A percentile compares a stretch with the other conserved stretches of the same genome.
Conservation (phyloP, 2,888 invertebrate genomes). For the Maniola hyperantus region DNA sequence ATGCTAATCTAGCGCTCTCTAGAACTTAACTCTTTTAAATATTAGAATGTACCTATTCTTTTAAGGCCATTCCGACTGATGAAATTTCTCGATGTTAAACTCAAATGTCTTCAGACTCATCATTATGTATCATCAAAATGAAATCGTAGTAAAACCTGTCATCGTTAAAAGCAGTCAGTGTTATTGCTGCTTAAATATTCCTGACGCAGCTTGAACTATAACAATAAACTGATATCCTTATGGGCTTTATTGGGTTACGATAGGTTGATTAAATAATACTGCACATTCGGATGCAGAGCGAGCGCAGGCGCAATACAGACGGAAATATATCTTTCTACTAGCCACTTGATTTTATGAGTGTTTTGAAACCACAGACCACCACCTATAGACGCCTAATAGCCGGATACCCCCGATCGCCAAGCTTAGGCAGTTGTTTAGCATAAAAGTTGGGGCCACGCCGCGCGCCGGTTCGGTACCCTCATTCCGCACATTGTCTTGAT, state of each 20-base stretch:
- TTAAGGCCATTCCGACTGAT: too few relatives aligned
- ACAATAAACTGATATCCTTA: constrained; percentile 34
- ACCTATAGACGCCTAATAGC: too few relatives aligned
- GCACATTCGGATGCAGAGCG: constrained; percentile 29
- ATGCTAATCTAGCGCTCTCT: too few relatives aligned
- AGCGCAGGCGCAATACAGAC: constrained; percentile 13
- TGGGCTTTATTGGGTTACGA: constrained; percentile 25
- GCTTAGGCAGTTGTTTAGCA: too few relatives aligned
- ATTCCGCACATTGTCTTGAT: too few relatives aligned
- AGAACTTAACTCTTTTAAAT: too few relatives aligned
- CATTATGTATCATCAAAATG: not conserved
- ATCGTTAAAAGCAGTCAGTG: not conserved
- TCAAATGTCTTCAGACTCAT: not conserved
- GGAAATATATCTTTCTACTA: constrained; percentile 10
- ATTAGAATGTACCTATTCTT: too few relatives aligned
- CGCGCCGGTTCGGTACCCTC: too few relatives aligned
- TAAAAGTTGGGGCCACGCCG: too few relatives aligned
- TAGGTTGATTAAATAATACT: constrained; percentile 32
- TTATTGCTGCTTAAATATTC: constrained; percentile 23
- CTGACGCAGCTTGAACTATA: constrained; percentile 25
- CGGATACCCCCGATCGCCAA: too few relatives aligned
- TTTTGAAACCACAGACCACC: too few relatives aligned
- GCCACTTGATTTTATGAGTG: constrained; percentile 5
- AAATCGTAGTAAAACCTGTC: not conserved
- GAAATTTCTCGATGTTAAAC: not conserved